Evolutionary conservation across 2,888 invertebrate species (phyloP).

Genomic region (Augochlorella aurata): DNA sequence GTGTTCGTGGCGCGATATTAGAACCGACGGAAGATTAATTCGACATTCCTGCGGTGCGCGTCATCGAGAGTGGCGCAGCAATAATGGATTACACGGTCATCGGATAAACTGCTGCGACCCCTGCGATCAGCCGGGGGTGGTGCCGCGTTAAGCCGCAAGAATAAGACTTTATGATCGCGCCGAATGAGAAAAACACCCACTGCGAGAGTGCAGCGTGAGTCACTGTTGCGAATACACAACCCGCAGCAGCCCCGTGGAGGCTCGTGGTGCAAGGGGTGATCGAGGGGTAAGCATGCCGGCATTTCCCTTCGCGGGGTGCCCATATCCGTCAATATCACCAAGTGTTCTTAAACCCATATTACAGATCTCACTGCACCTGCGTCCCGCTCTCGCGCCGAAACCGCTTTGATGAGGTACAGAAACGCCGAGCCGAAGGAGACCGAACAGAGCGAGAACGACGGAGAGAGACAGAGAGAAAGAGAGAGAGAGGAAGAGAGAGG

Average conservation of each 20-base stretch:
- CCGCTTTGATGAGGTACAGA: slow-evolving; percentile 45
- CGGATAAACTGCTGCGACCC: slow-evolving; percentile 67
- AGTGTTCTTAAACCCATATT: slow-evolving; percentile 70
- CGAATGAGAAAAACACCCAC: slow-evolving; percentile 69
- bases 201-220: slow-evolving; percentile 55
- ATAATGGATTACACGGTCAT: slow-evolving; percentile 75
- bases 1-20: slow-evolving; percentile 48
- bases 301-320: slow-evolving; percentile 56
- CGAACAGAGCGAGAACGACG: too few relatives aligned
- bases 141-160: slow-evolving; percentile 58
- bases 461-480: too few relatives aligned
- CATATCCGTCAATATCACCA: slow-evolving; percentile 68
- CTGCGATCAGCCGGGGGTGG: slow-evolving; percentile 33
- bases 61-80: slow-evolving; percentile 66
- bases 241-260: slow-evolving; percentile 36
- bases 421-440: not conserved
- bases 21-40: slow-evolving; percentile 60
- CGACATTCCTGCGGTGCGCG: slow-evolving; percentile 65
- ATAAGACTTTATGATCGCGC: slow-evolving; percentile 72
- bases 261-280: slow-evolving; percentile 5
- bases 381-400: slow-evolving; percentile 52
- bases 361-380: slow-evolving; percentile 67
- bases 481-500: not conserved
- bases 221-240: slow-evolving; percentile 44
- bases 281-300: slow-evolving; percentile 15